Percentiles rank a stretch among this genome's conserved stretches.
Evolutionary conservation across 2,113 vertebrate genomes (phyloP).

Genomic region (Cynocephalus volans): DNA sequence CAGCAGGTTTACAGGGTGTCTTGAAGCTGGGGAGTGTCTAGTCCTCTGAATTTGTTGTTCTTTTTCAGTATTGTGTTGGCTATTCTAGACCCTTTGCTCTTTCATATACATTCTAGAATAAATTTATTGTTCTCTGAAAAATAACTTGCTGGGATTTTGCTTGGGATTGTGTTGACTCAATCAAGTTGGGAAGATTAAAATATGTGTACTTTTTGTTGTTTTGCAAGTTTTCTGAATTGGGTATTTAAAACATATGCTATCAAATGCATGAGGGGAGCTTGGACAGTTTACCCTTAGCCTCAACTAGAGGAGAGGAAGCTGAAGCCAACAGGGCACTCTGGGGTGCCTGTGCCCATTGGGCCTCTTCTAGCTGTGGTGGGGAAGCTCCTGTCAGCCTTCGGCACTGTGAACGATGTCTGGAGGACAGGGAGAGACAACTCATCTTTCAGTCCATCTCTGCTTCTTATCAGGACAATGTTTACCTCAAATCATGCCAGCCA

Average conservation of each 20-base stretch:
- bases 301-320: not conserved
- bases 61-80: not conserved
- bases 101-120: not conserved
- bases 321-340: not conserved
- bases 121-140: not conserved
- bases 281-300: not conserved
- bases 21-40: not conserved
- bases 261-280: not conserved
- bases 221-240: not conserved
- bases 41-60: not conserved
- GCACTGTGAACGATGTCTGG: not conserved
- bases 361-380: not conserved
- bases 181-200: not conserved
- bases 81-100: not conserved
- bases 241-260: not conserved
- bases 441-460: not conserved
- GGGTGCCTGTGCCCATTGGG: not conserved
- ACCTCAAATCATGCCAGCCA: not conserved
- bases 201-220: not conserved
- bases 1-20: not conserved
- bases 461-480: not conserved
- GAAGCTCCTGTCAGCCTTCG: not conserved
- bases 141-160: not conserved
- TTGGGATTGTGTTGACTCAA: not conserved
- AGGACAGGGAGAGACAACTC: not conserved